Evolutionary conservation across 2,797 vertebrate genomes (phyloP), one percentile per base, ranked within the genome.

Genomic region (Urophycis tenuis): DNA sequence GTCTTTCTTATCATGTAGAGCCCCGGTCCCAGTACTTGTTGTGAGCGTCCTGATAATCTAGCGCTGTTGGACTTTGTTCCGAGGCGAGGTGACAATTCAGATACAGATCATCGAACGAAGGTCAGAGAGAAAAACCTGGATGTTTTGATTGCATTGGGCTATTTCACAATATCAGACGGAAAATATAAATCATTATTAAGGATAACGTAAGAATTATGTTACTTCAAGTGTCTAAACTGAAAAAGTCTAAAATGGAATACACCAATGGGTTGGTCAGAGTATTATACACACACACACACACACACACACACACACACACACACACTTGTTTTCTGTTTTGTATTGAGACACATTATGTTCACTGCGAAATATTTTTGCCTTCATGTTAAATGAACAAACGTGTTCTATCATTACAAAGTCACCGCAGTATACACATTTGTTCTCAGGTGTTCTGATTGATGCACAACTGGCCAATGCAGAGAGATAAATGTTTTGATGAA

Each of bases 51-150:
- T 78, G 79, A 69, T 70, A 31, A 74, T 35, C 45, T 45, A 39
- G 53, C 79, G 73, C 67, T 60, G 3, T 3, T 84, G 91, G 89
- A 94, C 93, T 94, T 93, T 87, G 0, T 76, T 67, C 67, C 34
- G 79, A 83, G 49, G 9, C 17, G 6, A 60, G 22, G 36, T 88
- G 87, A 90, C 91, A 82, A 83, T 76, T 79, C 77, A 77, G 77
- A 90, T 73, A 79, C 74, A 82, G 77, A 31, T 69, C 75, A 45
- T 70, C 83, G 53, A 75, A 83, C 25, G 75, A 89, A 74, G 71
- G 29, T 70, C 67, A 30, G 32, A 70, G 30, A 31, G 53, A 25
- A 60, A 10, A n/a, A 60, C 7, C 12, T 45, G 41, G 3, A 53
- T 53, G 19, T 49, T 17, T 15, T 49, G 45, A 49, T 49, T 17